Conservation (phyloP, 2,113 vertebrate genomes). For the Chionomys nivalis region DNA sequence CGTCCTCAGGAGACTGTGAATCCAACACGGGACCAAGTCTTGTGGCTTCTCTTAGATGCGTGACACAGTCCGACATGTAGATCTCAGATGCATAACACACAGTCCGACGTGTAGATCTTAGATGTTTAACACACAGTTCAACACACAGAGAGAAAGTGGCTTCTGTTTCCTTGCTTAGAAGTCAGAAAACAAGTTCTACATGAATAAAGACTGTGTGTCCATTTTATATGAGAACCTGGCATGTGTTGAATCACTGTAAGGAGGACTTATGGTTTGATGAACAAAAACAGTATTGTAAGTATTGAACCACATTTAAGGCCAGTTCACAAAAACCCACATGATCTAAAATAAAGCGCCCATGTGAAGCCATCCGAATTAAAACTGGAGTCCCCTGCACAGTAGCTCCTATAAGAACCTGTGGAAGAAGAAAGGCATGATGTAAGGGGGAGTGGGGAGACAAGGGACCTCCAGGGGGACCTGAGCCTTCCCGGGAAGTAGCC, state of each 20-base stretch:
- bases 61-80: not conserved
- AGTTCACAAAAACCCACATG: not conserved
- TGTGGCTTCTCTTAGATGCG: not conserved
- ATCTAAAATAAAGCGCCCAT: not conserved
- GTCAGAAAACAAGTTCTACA: not conserved
- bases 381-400: fast-evolving
- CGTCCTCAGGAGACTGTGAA: not conserved
- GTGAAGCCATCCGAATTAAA: not conserved
- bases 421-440: not conserved
- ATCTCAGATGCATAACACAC: not conserved
- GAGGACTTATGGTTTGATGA: not conserved
- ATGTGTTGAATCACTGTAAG: not conserved
- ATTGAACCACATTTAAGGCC: not conserved
- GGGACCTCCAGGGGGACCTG: no score
- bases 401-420: not conserved
- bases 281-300: not conserved
- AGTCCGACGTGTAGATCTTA: not conserved
- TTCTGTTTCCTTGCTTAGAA: not conserved
- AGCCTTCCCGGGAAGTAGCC: not conserved
- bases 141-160: not conserved
- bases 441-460: not conserved
- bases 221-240: not conserved
- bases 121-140: not conserved
- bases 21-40: not conserved
- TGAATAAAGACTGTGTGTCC: not conserved